phyloP scores from a whole-genome alignment of 2,888 invertebrate species.

The Hypolimnas misippus region DNA sequence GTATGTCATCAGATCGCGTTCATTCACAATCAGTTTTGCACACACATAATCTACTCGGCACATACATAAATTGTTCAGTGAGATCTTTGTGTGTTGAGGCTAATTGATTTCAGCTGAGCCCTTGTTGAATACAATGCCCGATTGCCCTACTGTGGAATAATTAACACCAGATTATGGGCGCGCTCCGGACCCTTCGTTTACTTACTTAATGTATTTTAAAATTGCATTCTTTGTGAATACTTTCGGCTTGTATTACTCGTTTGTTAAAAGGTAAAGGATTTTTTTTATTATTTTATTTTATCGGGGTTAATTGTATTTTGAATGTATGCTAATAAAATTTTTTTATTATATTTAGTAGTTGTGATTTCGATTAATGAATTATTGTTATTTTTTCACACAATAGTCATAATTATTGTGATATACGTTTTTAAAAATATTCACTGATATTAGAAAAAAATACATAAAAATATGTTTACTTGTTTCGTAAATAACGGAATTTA shows the following conservation, averaged over 20 bases:
- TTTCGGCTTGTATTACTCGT: slow-evolving; percentile 40
- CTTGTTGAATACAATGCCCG: slow-evolving; percentile 51
- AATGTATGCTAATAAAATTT: slow-evolving; percentile 1
- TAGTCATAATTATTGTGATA: too few species aligned
- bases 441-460: too few species aligned
- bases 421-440: too few species aligned
- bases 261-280: slow-evolving; percentile 26
- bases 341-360: too few species aligned
- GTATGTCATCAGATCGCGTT: slow-evolving; percentile 30
- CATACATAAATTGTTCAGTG: slow-evolving; percentile 60
- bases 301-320: background rate
- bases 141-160: slow-evolving; percentile 65
- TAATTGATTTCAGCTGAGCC: slow-evolving; percentile 71
- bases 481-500: too few species aligned
- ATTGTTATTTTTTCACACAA: too few species aligned
- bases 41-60: slow-evolving; percentile 55
- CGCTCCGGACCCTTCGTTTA: slow-evolving; percentile 55
- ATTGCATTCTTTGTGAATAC: slow-evolving; percentile 37
- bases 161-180: slow-evolving; percentile 69
- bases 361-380: too few species aligned
- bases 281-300: slow-evolving; percentile 35
- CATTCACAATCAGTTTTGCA: slow-evolving; percentile 50
- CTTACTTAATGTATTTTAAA: slow-evolving; percentile 64
- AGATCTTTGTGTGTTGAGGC: slow-evolving; percentile 60
- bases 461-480: too few species aligned